A percentile compares a stretch with the other conserved stretches of the same genome.
phyloP scores from a whole-genome alignment of 2,797 vertebrate species.

The Oryzias sinensis region DNA sequence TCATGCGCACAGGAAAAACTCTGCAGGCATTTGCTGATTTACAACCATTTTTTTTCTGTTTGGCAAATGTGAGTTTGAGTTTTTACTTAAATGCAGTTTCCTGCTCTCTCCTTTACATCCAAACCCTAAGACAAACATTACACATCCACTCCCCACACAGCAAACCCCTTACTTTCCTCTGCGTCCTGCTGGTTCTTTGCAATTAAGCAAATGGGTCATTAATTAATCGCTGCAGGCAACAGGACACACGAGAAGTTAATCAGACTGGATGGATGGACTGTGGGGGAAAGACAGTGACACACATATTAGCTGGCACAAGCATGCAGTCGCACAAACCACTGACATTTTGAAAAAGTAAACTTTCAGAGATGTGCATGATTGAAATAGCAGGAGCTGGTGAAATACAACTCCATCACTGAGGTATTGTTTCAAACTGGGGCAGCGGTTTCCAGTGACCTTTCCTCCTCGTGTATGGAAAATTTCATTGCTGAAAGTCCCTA shows the following conservation, averaged over 20 bases:
- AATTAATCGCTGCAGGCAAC: constrained; percentile 70
- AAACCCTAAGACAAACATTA: constrained; percentile 32
- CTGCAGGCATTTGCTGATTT: constrained; percentile 6
- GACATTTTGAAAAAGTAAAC: constrained; percentile 53
- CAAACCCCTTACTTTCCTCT: constrained; percentile 28
- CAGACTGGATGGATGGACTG: constrained; percentile 67
- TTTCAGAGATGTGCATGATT: constrained; percentile 43
- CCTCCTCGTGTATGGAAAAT: constrained; percentile 23
- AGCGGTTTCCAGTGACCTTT: constrained; percentile 51
- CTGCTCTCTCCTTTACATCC: constrained; percentile 17
- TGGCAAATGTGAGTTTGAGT: constrained; percentile 7
- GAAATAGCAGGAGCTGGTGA: constrained; percentile 49
- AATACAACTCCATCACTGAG: constrained; percentile 58
- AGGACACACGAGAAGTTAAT: constrained; percentile 67
- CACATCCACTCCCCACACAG: constrained; percentile 10
- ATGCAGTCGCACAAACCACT: constrained; percentile 40
- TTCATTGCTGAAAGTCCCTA: constrained; percentile 19
- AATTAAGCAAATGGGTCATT: constrained; percentile 78
- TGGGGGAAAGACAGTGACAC: constrained; percentile 27
- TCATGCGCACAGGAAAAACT: constrained; percentile 4
- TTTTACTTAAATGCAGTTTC: constrained; percentile 9
- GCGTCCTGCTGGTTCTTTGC: constrained; percentile 56
- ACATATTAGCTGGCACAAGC: constrained; percentile 20
- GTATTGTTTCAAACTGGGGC: constrained; percentile 46
- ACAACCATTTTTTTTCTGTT: constrained; percentile 1